Evolutionary conservation across 2,797 vertebrate species (phyloP).

Genomic region (Percopsis omiscomaycus): DNA sequence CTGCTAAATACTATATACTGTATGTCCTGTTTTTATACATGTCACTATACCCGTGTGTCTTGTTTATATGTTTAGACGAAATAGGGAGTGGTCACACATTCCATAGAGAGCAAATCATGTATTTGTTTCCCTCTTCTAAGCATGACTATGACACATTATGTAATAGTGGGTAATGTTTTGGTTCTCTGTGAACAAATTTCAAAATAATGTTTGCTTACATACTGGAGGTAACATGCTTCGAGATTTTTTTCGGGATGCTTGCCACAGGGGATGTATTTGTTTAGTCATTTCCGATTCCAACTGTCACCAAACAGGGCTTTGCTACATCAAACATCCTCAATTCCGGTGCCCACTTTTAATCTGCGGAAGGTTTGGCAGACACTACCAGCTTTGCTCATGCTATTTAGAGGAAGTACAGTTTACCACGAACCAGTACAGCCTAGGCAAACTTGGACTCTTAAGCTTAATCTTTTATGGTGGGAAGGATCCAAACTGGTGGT

Average conservation of each 20-base stretch:
- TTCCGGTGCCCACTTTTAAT: conserved; percentile 51
- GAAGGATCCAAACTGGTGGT: conserved; percentile 60
- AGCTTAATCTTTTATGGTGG: conserved; percentile 47
- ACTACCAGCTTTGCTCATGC: conserved; percentile 46
- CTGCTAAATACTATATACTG: conserved; percentile 50
- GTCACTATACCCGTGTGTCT: conserved; percentile 67
- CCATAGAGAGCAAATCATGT: conserved; percentile 8
- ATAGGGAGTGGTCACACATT: conserved; percentile 34
- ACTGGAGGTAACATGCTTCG: conserved; percentile 59
- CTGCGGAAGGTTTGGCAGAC: conserved; percentile 54
- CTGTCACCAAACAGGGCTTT: conserved; percentile 52
- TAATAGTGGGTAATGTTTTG: conserved; percentile 41
- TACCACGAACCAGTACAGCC: conserved; percentile 57
- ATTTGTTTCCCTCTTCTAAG: conserved; percentile 37
- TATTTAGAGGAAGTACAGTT: conserved; percentile 49
- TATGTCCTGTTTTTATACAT: conserved; percentile 63
- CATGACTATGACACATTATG: conserved; percentile 6
- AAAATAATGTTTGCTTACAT: conserved; percentile 38
- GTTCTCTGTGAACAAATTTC: conserved; percentile 46
- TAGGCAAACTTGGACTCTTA: conserved; percentile 54
- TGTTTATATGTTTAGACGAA: conserved; percentile 45
- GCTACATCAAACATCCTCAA: conserved; percentile 57
- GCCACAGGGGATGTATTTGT: conserved; percentile 56
- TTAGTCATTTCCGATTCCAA: conserved; percentile 54
- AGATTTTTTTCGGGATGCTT: conserved; percentile 48